Base-by-base conservation (phyloP, 2,888 invertebrate genomes). In the Drosophila subsilvestris region DNA sequence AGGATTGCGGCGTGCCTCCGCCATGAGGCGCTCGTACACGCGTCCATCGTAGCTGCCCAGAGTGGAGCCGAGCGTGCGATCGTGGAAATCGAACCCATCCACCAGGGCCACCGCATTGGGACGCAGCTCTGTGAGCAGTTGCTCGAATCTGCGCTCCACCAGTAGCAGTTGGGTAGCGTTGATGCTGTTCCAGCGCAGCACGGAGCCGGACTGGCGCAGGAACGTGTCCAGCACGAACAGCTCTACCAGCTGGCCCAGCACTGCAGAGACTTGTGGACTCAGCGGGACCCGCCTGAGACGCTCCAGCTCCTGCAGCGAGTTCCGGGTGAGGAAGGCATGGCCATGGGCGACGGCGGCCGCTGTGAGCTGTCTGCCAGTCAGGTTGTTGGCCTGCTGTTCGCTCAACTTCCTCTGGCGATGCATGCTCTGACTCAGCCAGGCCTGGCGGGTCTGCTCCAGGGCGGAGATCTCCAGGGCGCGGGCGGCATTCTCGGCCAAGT, bases 21-120 rank as follows among this genome's bases (percentile, higher is more conserved):
- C 95, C 93, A 95, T 96, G 14, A 97, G 93, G 4, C 96, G 94
- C 90, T 97, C 95, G 91, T 97, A 97, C 45, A 96, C 97, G 71
- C 95, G 95, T 0, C 97, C 97, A 91, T 97, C 97, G 91, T 95
- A 96, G 4, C 96, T 94, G 6, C 97, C 97, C 18, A 97, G 92
- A 0, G 96, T 94, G 0, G 97, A 97, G 49, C 94, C 93, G 1
- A 97, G 92, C 60, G 96, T 94, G 90, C 96, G 95, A 89, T 97
- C 97, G 22, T 95, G 93, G 49, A 97, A 94, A 90, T 98, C 98
- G 91, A 98, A 99, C 12, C 97, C 95, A 92, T 99, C 98, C 0
- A 98, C 98, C 12, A 99, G 93, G 0, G 96, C 95, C 0, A 99
- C 96, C 0, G 97, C 98, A 91, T 98, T 96, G n/a, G 96, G 96